Evolutionary conservation across 2,888 invertebrate genomes (phyloP).

Genomic region (Salticus scenicus): DNA sequence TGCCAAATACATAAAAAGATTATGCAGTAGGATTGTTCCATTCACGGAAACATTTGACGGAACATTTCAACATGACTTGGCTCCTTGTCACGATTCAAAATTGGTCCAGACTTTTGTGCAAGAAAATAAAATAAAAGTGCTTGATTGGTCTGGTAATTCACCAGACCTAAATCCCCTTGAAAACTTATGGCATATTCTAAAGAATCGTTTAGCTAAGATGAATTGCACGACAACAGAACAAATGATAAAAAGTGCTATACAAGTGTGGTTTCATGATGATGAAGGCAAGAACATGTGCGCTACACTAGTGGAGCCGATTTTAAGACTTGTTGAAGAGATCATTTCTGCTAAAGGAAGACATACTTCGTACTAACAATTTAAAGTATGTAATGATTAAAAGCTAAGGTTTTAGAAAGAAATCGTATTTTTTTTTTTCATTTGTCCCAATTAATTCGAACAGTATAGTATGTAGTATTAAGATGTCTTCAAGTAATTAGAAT

Average conservation of each 20-base stretch:
- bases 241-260: background rate
- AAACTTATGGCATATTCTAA: background rate
- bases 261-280: background rate
- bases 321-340: background rate
- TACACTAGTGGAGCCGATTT: background rate
- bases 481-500: too few relatives aligned
- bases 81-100: background rate
- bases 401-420: too few relatives aligned
- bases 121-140: background rate
- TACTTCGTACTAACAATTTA: too few relatives aligned
- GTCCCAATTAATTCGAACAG: too few relatives aligned
- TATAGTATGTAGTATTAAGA: too few relatives aligned
- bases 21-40: background rate
- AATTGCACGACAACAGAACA: constrained; percentile 4
- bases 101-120: background rate
- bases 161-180: background rate
- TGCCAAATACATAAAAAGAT: background rate
- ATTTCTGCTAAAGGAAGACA: too few relatives aligned
- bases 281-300: background rate
- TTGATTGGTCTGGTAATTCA: constrained; percentile 3
- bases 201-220: background rate
- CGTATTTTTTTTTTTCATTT: too few relatives aligned
- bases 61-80: constrained; percentile 6
- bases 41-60: background rate
- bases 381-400: too few relatives aligned